These are phyloP conservation scores for Dasyornis broadbenti DNA, from an alignment of 2,113 vertebrate genomes.

Conservation along the genomic window DNA sequence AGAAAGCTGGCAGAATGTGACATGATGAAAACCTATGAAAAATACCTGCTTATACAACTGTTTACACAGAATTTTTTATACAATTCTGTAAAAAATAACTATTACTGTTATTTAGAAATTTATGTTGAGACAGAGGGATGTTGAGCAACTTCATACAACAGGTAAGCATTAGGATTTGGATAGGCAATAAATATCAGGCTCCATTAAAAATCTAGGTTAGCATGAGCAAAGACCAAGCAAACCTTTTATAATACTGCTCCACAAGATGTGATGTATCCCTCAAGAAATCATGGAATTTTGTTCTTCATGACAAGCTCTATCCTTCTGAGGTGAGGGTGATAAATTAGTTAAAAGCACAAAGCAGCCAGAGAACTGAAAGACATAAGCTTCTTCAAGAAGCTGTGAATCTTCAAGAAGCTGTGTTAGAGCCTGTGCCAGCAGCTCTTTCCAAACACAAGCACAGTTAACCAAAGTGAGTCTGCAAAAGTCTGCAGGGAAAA, in stretches of 20 bases:
- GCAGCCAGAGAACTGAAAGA: neutral
- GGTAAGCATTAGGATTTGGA: neutral
- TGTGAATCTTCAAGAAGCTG: neutral
- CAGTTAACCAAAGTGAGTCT: constrained; percentile 42
- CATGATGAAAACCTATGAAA: neutral
- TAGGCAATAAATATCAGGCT: neutral
- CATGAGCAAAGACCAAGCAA: neutral
- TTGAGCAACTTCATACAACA: neutral
- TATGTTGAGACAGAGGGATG: neutral
- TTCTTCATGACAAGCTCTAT: neutral
- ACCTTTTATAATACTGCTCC: neutral
- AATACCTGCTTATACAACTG: neutral
- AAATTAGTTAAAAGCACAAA: constrained; percentile 34
- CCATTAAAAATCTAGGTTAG: neutral
- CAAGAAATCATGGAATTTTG: neutral
- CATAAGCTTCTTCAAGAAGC: neutral
- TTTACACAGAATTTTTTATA: neutral
- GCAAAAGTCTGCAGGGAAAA: neutral
- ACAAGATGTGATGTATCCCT: neutral
- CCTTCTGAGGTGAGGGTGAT: neutral
- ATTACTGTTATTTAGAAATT: neutral
- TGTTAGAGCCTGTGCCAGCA: neutral
- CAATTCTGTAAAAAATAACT: neutral
- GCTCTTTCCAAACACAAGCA: constrained; percentile 29
- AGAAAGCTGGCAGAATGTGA: neutral